Evolutionary conservation across 1,140 invertebrate species (phyloP).

Genomic region (Danaus melanippus): DNA sequence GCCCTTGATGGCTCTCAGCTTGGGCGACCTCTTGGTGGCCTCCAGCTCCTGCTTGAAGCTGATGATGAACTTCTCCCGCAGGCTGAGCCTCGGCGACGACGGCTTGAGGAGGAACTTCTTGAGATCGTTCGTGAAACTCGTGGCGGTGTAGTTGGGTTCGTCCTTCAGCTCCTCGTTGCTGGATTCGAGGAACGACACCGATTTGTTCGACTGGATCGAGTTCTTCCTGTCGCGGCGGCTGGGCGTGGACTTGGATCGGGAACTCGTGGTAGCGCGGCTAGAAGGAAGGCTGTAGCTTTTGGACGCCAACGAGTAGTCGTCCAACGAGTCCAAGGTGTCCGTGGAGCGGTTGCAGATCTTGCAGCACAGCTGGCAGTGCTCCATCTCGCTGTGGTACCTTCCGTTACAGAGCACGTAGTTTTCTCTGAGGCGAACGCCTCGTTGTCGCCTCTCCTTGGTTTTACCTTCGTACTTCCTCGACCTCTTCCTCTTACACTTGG

Average conservation of each 20-base stretch:
- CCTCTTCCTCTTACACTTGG: conserved; percentile 43
- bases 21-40: conserved; percentile 59
- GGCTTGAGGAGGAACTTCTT: conserved; percentile 67
- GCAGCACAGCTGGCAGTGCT: conserved; percentile 59
- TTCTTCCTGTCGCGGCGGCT: conserved; percentile 45
- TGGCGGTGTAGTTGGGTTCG: conserved; percentile 65
- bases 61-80: conserved; percentile 66
- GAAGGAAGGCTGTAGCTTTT: conserved; percentile 46
- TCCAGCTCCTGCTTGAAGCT: conserved; percentile 63
- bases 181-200: conserved; percentile 65
- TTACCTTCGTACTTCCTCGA: conserved; percentile 25
- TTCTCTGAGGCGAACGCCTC: conserved; percentile 19
- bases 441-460: conserved; percentile 16
- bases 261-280: conserved; percentile 23
- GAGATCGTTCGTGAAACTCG: conserved; percentile 68
- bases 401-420: conserved; percentile 54
- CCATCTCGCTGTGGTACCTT: conserved; percentile 45
- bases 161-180: conserved; percentile 55
- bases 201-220: conserved; percentile 65
- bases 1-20: conserved; percentile 66
- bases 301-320: conserved; percentile 54
- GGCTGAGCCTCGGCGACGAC: conserved; percentile 54
- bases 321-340: conserved; percentile 52
- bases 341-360: conserved; percentile 51
- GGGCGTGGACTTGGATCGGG: conserved; percentile 36